A percentile compares a stretch with the other conserved stretches of the same genome.
Conservation (phyloP, 2,113 vertebrate genomes). For the Ardeotis arabs region DNA sequence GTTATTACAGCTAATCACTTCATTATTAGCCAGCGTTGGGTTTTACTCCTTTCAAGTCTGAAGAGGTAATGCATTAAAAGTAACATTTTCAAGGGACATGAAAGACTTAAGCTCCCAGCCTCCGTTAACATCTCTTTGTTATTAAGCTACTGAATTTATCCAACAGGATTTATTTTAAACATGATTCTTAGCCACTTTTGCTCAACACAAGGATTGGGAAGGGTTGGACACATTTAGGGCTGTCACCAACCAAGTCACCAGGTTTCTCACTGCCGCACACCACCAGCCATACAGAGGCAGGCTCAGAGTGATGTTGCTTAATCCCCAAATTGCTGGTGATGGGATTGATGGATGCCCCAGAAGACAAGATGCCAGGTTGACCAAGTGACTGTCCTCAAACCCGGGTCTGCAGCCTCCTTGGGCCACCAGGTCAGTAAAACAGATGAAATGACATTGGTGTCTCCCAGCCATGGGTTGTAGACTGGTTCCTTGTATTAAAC, state of each 20-base stretch:
- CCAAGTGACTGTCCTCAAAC: not conserved
- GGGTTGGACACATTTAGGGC: not conserved
- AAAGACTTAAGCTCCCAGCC: not conserved
- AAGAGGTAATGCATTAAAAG: not conserved
- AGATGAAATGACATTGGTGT: not conserved
- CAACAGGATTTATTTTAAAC: not conserved
- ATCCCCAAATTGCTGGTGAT: not conserved
- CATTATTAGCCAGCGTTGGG: not conserved
- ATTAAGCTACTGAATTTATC: not conserved
- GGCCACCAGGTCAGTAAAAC: not conserved
- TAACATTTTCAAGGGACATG: not conserved
- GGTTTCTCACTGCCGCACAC: not conserved
- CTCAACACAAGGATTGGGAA: not conserved
- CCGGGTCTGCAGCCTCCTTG: not conserved
- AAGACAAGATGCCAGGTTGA: not conserved
- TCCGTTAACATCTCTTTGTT: not conserved
- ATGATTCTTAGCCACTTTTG: not conserved
- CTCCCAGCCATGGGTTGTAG: accelerated
- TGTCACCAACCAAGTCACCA: not conserved
- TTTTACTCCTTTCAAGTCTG: not conserved
- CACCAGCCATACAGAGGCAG: accelerated
- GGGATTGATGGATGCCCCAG: not conserved
- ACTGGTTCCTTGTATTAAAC: not conserved
- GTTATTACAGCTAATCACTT: slow-evolving; percentile 24
- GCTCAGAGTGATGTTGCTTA: accelerated